These are phyloP conservation scores for Coelopa frigida DNA, from an alignment of 1,140 invertebrate species.

Conservation along the genomic window DNA sequence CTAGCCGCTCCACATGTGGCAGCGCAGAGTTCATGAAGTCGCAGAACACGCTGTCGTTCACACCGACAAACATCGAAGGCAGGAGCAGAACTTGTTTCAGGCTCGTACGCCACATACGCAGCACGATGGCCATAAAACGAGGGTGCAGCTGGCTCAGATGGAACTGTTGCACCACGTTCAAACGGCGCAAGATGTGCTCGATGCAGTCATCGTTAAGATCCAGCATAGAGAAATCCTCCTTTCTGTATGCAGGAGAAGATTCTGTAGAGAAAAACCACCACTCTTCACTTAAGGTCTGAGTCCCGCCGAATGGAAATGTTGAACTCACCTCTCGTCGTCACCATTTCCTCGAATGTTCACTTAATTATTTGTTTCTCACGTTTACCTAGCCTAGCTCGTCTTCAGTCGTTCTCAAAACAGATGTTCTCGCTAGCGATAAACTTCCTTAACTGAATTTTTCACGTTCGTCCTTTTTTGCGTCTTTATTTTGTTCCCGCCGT, in stretches of 20 bases:
- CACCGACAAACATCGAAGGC: conserved; percentile 14
- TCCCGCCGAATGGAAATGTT: not conserved
- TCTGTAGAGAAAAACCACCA: not conserved
- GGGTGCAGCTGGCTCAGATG: conserved; percentile 25
- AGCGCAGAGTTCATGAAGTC: conserved; percentile 20
- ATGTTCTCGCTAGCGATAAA: no score
- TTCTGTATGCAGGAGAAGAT: not conserved
- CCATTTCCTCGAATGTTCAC: no score
- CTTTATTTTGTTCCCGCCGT: no score
- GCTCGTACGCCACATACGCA: conserved; percentile 28
- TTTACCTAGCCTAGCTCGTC: no score
- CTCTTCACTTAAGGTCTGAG: not conserved
- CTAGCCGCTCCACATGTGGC: conserved; percentile 22
- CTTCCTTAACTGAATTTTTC: no score
- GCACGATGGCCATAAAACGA: conserved; percentile 23
- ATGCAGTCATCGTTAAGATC: conserved; percentile 34
- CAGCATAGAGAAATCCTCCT: conserved; percentile 4
- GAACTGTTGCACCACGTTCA: conserved; percentile 29
- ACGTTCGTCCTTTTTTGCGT: no score
- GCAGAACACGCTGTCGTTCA: conserved; percentile 16
- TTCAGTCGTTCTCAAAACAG: no score
- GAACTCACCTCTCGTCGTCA: conserved; percentile 3
- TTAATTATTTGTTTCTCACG: no score
- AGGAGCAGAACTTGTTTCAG: conserved; percentile 22
- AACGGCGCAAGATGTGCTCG: conserved; percentile 23